phyloP scores from a whole-genome alignment of 1,140 invertebrate species.

The Oreohelix idahoensis region DNA sequence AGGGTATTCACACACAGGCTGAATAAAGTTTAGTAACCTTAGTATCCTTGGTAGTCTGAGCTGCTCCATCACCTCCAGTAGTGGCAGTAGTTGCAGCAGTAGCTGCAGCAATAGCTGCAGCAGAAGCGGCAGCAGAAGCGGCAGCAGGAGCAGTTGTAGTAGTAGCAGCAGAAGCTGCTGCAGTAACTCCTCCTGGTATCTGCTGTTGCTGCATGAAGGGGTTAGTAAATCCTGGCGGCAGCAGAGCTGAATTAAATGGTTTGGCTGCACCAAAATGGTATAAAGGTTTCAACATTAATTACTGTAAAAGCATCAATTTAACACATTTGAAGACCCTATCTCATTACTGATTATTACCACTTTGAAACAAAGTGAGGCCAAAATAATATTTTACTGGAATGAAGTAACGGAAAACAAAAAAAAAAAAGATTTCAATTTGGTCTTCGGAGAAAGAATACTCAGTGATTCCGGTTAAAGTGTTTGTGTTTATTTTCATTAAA shows the following conservation, averaged over 20 bases:
- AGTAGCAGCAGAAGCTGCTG: conserved; percentile 36
- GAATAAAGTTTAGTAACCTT: conserved; percentile 45
- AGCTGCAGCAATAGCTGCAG: conserved; percentile 32
- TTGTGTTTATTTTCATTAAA: too few species aligned
- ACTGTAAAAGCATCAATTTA: too few species aligned
- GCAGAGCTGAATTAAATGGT: conserved; percentile 74
- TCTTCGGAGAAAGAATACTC: too few species aligned
- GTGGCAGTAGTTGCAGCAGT: conserved; percentile 38
- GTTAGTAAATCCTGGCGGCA: conserved; percentile 71
- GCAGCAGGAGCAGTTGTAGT: conserved; percentile 23
- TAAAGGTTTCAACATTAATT: neutral
- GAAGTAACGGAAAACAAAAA: too few species aligned
- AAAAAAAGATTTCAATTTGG: too few species aligned
- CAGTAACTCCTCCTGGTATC: conserved; percentile 27
- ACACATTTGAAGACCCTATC: too few species aligned
- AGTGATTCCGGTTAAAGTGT: too few species aligned
- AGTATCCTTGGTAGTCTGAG: conserved; percentile 49
- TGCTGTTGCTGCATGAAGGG: conserved; percentile 75
- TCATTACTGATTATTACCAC: too few species aligned
- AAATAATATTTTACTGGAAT: too few species aligned
- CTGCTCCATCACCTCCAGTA: conserved; percentile 28
- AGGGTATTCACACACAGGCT: conserved; percentile 43
- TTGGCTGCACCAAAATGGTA: conserved; percentile 22
- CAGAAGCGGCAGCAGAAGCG: too few species aligned
- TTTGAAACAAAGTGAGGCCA: too few species aligned